Conservation (phyloP, 1,140 invertebrate species). For the Zelostemma sp. region DNA sequence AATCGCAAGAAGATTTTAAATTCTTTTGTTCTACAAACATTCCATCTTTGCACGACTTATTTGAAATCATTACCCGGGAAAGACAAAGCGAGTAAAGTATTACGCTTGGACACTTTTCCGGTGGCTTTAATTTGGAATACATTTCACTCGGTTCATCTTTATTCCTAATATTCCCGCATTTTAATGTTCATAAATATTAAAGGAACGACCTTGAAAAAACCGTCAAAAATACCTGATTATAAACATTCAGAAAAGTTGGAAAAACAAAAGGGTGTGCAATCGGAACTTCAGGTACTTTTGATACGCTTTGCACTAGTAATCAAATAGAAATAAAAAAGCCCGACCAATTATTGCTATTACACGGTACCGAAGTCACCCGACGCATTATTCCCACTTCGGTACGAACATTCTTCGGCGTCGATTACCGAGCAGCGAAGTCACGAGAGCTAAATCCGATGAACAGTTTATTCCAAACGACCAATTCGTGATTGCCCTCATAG, state of each 20-base stretch:
- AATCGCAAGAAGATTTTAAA: too few relatives aligned
- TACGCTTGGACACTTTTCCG: too few relatives aligned
- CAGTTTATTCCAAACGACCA: constrained; percentile 13
- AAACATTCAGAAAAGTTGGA: not conserved
- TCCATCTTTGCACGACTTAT: too few relatives aligned
- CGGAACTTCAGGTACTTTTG: constrained; percentile 35
- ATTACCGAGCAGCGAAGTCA: not conserved
- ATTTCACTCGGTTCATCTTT: too few relatives aligned
- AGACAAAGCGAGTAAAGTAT: too few relatives aligned
- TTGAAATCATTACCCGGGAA: too few relatives aligned
- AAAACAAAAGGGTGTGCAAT: too few relatives aligned
- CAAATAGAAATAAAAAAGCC: constrained; percentile 17
- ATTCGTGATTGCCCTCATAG: constrained; percentile 13
- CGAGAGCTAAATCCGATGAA: constrained; percentile 2
- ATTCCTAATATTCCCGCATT: too few relatives aligned
- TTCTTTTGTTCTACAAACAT: too few relatives aligned
- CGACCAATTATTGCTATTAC: constrained; percentile 7
- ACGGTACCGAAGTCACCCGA: not conserved
- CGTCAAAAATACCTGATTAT: not conserved
- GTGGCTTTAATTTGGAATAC: not conserved
- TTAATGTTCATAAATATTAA: not conserved
- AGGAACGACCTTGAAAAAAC: not conserved
- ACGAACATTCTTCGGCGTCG: not conserved
- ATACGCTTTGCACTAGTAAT: constrained; percentile 24
- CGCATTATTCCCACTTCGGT: not conserved